Evolutionary conservation across 2,113 vertebrate species (phyloP).

Genomic region (Octodon degus): DNA sequence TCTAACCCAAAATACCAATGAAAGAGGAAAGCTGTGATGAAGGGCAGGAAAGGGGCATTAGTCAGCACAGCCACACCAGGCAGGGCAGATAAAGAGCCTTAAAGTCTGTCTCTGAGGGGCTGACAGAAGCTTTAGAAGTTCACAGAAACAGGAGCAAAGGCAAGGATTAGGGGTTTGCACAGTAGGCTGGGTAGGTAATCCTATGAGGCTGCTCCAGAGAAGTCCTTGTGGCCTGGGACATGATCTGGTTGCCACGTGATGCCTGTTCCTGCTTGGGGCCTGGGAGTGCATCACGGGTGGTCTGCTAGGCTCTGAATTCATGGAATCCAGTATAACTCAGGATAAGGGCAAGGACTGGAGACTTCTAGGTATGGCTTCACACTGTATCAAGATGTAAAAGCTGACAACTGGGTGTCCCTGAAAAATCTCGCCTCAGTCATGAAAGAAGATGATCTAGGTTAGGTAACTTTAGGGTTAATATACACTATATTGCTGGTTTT

Average conservation of each 20-base stretch:
- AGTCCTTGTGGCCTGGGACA: neutral
- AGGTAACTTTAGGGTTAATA: neutral
- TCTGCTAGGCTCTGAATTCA: neutral
- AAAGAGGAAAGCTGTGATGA: neutral
- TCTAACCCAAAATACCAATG: neutral
- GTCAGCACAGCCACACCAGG: neutral
- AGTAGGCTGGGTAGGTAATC: neutral
- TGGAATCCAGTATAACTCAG: neutral
- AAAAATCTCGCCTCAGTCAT: neutral
- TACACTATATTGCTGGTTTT: neutral
- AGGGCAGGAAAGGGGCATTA: neutral
- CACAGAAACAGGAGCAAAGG: neutral
- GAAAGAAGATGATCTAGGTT: neutral
- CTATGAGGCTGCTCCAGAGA: neutral
- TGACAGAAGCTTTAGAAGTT: neutral
- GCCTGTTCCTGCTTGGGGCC: neutral
- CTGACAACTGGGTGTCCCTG: neutral
- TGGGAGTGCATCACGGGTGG: neutral
- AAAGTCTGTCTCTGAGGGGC: neutral
- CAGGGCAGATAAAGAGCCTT: neutral
- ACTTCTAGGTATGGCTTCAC: neutral
- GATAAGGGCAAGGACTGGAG: neutral
- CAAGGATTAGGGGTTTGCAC: too few species aligned
- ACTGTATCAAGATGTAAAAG: neutral
- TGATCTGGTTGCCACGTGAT: neutral